Base-by-base conservation (phyloP, 2,113 vertebrate species). In the Ictalurus furcatus region DNA sequence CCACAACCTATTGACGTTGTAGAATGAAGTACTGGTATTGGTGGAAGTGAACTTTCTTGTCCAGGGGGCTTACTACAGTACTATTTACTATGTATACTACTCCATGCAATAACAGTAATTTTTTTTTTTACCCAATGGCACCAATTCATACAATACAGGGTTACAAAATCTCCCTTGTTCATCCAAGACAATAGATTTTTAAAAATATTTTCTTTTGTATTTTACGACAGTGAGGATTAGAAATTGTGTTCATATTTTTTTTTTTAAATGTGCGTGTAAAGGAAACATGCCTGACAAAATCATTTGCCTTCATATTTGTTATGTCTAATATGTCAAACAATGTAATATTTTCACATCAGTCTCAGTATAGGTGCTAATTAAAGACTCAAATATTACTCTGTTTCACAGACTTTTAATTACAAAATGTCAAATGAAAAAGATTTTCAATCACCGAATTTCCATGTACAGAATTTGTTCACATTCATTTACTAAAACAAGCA, bases 381-480 rank as follows among this genome's bases (percentile, higher is more conserved):
- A 81, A 67, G 48, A 87, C n/a, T 63, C 37, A 52, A 11, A 65
- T 6, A 44, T 56, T 54, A 65, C n/a, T 79, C 48, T 23, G 30
- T 28, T 82, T 82, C 14, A 82, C 34, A 48, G 28, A 25, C 44
- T 40, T 87, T 88, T 82, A 82, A 87, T 81, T 56, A 56, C 8
- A 30, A 61, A 69, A 52, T 71, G 0, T 9, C 1, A 73, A 73
- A 58, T 30, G 14, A 73, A 61, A 3, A 86, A 8, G 7, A 76
- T 59, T 69, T 82, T 69, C 40, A 81, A 34, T 54, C 59, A 37
- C 5, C 6, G 1, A 44, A n/a, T 23, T 56, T 71, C 11, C 12
- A 52, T 81, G 14, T 71, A 37, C 48, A 58, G 30, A 81, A 37
- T 83, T 71, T 88, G 16, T 83, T 44, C 63, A 73, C 16, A 59